Conservation (phyloP, 2,888 invertebrate genomes). For the Cerastis leucographa region DNA sequence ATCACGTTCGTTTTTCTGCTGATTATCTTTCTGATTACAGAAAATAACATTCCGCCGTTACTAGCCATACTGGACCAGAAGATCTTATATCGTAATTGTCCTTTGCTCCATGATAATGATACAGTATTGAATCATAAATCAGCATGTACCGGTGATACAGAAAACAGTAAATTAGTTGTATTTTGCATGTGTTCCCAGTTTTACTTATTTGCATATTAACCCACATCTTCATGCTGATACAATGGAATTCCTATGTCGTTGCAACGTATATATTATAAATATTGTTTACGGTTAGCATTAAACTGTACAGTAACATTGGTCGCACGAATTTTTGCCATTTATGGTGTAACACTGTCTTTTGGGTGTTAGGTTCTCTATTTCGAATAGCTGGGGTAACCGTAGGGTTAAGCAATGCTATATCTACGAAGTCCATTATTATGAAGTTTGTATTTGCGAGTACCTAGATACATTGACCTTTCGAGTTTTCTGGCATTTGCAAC, state of each 20-base stretch:
- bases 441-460: background rate
- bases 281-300: slow-evolving; percentile 49
- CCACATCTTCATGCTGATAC: slow-evolving; percentile 58
- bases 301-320: slow-evolving; percentile 37
- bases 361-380: slow-evolving; percentile 23
- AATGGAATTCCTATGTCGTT: slow-evolving; percentile 53
- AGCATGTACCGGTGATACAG: slow-evolving; percentile 26
- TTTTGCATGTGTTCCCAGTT: slow-evolving; percentile 54
- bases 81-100: background rate
- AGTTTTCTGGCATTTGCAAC: background rate
- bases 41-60: background rate
- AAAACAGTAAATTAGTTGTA: slow-evolving; percentile 36
- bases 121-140: slow-evolving; percentile 4
- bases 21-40: background rate
- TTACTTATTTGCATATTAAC: slow-evolving; percentile 64
- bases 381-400: background rate
- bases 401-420: slow-evolving; percentile 1
- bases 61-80: background rate
- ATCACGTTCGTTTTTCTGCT: no score
- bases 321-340: slow-evolving; percentile 62
- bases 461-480: background rate
- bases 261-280: slow-evolving; percentile 48
- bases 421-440: background rate
- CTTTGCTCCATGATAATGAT: background rate
- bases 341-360: slow-evolving; percentile 41